Evolutionary conservation across 2,888 invertebrate species (phyloP).

Genomic region (Yponomeuta malinellus): DNA sequence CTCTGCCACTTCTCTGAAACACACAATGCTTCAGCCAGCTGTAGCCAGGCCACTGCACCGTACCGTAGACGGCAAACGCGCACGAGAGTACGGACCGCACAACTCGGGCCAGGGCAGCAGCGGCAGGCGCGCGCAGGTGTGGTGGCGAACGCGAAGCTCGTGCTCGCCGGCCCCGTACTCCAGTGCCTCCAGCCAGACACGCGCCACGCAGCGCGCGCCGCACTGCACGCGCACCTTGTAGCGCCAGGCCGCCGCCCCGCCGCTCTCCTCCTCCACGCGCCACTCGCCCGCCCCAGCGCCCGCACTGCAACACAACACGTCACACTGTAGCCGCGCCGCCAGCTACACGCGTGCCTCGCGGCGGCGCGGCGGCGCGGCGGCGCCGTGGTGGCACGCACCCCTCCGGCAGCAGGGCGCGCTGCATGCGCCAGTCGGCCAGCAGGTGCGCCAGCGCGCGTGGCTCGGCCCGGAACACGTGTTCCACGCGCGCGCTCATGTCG

Average conservation of each 20-base stretch:
- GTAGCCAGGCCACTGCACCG: background rate
- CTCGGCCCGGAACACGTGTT: background rate
- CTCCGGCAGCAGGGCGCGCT: background rate
- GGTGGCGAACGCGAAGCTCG: background rate
- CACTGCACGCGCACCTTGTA: background rate
- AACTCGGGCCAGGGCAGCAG: background rate
- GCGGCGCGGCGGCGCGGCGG: background rate
- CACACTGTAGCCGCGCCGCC: too few relatives aligned
- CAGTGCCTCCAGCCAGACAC: slow-evolving; percentile 1
- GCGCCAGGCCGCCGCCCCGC: background rate
- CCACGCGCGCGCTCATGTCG: background rate
- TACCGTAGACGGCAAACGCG: background rate
- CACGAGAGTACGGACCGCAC: background rate
- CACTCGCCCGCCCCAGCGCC: background rate
- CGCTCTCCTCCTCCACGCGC: background rate
- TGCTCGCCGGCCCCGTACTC: background rate
- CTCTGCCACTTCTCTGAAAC: background rate
- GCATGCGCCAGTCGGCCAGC: background rate
- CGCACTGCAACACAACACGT: background rate
- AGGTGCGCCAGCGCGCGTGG: background rate
- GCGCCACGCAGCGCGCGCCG: background rate
- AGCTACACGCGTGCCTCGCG: too few relatives aligned
- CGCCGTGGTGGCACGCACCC: background rate
- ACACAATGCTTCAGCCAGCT: background rate
- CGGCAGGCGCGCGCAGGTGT: background rate